Conservation (phyloP, 2,797 vertebrate species). For the Eulemur coronatus region DNA sequence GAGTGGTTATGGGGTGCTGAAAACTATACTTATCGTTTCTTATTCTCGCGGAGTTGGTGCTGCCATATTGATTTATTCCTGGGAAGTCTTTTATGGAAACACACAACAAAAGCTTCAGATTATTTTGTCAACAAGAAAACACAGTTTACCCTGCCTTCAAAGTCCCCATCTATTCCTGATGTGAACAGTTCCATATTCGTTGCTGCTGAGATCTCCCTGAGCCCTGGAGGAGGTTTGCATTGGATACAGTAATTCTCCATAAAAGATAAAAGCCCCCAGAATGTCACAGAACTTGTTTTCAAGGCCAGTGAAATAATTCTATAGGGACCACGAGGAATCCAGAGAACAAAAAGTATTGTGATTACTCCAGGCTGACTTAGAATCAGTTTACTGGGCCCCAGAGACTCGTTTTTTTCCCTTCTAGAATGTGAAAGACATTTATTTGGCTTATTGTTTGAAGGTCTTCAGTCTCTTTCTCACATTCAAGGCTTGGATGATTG, state of each 20-base stretch:
- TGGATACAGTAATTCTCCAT: slow-evolving; percentile 68
- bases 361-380: slow-evolving; percentile 39
- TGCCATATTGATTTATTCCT: slow-evolving; percentile 81
- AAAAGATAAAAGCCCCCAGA: slow-evolving; percentile 52
- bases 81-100: slow-evolving; percentile 77
- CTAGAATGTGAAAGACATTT: slow-evolving; percentile 56
- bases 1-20: slow-evolving; percentile 82
- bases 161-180: slow-evolving; percentile 65
- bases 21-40: slow-evolving; percentile 81
- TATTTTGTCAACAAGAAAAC: slow-evolving; percentile 83
- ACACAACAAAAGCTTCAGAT: slow-evolving; percentile 78
- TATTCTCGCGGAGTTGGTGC: slow-evolving; percentile 71
- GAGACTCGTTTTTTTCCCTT: slow-evolving; percentile 4
- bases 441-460: slow-evolving; percentile 64
- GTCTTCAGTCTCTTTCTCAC: neutral
- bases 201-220: slow-evolving; percentile 65
- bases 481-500: neutral
- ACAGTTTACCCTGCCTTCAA: slow-evolving; percentile 79
- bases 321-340: neutral
- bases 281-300: slow-evolving; percentile 52
- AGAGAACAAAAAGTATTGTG: slow-evolving; percentile 36
- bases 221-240: slow-evolving; percentile 43
- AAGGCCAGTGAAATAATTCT: slow-evolving; percentile 46
- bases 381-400: slow-evolving; percentile 29
- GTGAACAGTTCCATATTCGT: slow-evolving; percentile 60